A percentile compares a stretch with the other conserved stretches of the same genome.
phyloP scores from a whole-genome alignment of 2,797 vertebrate species.

The Clarias fuscus region DNA sequence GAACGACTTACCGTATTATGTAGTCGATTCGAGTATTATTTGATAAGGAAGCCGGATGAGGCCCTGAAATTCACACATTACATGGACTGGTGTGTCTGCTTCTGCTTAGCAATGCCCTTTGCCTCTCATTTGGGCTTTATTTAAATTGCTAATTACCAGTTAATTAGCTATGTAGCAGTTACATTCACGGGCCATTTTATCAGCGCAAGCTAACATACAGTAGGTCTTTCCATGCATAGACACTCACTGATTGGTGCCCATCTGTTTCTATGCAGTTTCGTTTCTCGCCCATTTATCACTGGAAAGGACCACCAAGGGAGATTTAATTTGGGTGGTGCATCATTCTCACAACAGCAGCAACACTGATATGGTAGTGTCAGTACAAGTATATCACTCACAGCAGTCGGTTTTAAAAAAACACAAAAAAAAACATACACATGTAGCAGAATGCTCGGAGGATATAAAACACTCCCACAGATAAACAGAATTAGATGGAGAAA shows the following conservation, averaged over 20 bases:
- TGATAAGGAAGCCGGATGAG: background rate
- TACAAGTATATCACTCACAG: conserved; percentile 10
- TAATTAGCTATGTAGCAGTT: background rate
- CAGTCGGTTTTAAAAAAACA: conserved; percentile 20
- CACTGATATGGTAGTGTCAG: background rate
- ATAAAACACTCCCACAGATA: background rate
- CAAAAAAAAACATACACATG: background rate
- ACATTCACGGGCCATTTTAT: background rate
- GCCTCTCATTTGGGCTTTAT: background rate
- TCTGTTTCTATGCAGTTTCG: background rate
- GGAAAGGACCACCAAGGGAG: background rate
- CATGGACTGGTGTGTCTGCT: conserved; percentile 26
- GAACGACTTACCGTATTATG: background rate
- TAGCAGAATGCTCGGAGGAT: background rate
- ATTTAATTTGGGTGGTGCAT: background rate
- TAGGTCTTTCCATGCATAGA: background rate
- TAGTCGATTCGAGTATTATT: background rate
- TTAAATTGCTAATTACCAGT: background rate
- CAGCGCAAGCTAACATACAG: background rate
- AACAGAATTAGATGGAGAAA: conserved; percentile 11
- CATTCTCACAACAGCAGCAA: background rate
- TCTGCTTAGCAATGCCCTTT: background rate
- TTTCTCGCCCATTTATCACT: background rate
- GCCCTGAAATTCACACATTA: conserved; percentile 8
- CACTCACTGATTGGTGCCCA: background rate